Evolutionary conservation across 2,888 invertebrate genomes (phyloP).

Genomic region (Megalurothrips usitatus): DNA sequence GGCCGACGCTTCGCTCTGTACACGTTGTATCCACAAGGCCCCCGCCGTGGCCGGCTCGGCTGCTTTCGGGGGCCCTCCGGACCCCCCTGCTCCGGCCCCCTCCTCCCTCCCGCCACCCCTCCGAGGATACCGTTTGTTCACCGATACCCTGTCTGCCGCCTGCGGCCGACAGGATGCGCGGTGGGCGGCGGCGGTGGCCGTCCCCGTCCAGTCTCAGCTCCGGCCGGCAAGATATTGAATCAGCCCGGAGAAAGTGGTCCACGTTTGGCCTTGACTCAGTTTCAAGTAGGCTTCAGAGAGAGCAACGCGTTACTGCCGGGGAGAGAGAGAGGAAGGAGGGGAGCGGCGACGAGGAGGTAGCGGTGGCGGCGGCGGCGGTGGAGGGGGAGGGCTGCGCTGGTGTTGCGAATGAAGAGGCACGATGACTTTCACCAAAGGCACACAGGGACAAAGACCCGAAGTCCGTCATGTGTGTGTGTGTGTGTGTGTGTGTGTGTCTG

Average conservation of each 20-base stretch:
- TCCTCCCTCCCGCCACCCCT: background rate
- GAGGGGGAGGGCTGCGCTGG: background rate
- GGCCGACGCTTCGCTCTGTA: background rate
- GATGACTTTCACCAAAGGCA: slow-evolving; percentile 24
- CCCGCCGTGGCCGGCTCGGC: background rate
- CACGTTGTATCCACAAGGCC: background rate
- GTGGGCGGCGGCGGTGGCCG: background rate
- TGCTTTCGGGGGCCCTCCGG: background rate
- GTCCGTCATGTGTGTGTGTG: background rate
- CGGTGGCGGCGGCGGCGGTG: background rate
- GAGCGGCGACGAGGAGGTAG: background rate
- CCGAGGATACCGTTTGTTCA: slow-evolving; percentile 7
- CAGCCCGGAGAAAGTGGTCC: slow-evolving; percentile 21
- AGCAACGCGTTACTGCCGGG: background rate
- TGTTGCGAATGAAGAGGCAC: slow-evolving; percentile 26
- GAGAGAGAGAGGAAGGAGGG: background rate
- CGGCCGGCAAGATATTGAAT: slow-evolving; percentile 20
- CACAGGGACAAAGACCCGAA: background rate
- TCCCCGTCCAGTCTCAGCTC: background rate
- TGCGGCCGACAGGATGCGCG: background rate
- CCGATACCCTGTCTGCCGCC: slow-evolving; percentile 1
- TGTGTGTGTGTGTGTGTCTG: background rate
- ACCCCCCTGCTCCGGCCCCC: background rate
- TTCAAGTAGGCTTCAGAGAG: slow-evolving; percentile 19
- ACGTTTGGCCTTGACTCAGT: slow-evolving; percentile 24